A percentile compares a stretch with the other conserved stretches of the same genome.
Conservation (phyloP, 2,113 vertebrate genomes). For the Cyanoramphus novaezelandiae region DNA sequence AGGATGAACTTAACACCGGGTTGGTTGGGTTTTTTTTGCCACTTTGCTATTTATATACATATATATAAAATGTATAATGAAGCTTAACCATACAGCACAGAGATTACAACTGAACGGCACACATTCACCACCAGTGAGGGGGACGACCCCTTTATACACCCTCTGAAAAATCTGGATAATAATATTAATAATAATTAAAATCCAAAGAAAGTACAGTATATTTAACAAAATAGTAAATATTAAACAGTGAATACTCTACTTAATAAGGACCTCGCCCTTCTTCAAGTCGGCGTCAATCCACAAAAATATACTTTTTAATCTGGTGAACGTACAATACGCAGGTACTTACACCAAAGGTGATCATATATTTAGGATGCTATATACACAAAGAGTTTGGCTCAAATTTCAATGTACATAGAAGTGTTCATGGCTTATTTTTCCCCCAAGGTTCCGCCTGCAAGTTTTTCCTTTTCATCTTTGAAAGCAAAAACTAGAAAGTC, state of each 20-base stretch:
- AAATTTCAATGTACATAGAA: conserved; percentile 96
- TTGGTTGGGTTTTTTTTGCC: conserved; percentile 69
- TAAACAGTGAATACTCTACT: conserved; percentile 94
- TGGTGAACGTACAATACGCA: conserved; percentile 91
- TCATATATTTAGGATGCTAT: conserved; percentile 97
- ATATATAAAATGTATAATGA: conserved; percentile 85
- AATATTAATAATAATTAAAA: conserved; percentile 85
- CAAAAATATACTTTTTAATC: conserved; percentile 98
- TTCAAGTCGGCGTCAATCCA: conserved; percentile 96
- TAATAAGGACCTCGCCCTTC: conserved; percentile 89
- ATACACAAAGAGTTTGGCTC: conserved; percentile 98
- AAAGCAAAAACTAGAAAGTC: conserved; percentile 87
- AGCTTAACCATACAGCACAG: conserved; percentile 88
- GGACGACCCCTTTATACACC: conserved; percentile 79
- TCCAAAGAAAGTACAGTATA: conserved; percentile 91
- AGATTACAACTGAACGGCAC: conserved; percentile 86
- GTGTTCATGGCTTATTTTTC: conserved; percentile 99
- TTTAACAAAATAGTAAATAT: conserved; percentile 95
- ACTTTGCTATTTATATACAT: conserved; percentile 84
- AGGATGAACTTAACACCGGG: conserved; percentile 78
- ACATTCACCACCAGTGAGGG: conserved; percentile 90
- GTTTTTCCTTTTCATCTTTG: conserved; percentile 82
- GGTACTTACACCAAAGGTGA: conserved; percentile 92
- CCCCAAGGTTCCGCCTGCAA: conserved; percentile 91
- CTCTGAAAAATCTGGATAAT: conserved; percentile 84